A percentile compares a stretch with the other conserved stretches of the same genome.
Conservation (phyloP, 2,113 vertebrate genomes). For the Hyaena hyaena region DNA sequence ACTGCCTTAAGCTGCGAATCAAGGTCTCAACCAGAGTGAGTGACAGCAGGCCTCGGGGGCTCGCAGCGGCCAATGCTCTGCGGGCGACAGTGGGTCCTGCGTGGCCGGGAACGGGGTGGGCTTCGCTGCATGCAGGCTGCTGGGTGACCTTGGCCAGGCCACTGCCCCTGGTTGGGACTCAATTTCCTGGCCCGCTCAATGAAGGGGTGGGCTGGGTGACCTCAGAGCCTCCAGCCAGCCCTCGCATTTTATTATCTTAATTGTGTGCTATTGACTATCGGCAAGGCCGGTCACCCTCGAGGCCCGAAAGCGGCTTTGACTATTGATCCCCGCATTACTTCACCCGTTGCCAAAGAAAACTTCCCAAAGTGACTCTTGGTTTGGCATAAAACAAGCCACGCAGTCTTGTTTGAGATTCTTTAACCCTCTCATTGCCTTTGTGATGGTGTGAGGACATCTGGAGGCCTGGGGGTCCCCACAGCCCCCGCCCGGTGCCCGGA, state of each 20-base stretch:
- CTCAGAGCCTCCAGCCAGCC: fast-evolving
- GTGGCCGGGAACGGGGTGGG: fast-evolving
- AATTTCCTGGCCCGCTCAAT: not conserved
- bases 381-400: fast-evolving
- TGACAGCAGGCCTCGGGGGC: fast-evolving
- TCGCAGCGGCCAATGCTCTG: fast-evolving
- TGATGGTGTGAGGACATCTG: fast-evolving
- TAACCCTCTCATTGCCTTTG: fast-evolving
- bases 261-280: not conserved
- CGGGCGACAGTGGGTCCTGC: fast-evolving
- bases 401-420: fast-evolving
- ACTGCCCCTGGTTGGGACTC: fast-evolving
- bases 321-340: fast-evolving
- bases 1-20: fast-evolving
- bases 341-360: fast-evolving
- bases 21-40: fast-evolving
- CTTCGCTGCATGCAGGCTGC: fast-evolving
- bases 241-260: not conserved
- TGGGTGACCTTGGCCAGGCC: not conserved
- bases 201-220: not conserved
- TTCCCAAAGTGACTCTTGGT: not conserved
- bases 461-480: fast-evolving
- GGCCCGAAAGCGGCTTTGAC: fast-evolving
- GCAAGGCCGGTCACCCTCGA: fast-evolving
- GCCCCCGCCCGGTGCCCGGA: fast-evolving